These are phyloP conservation scores for Diadumene lineata DNA, from an alignment of 92 coral and sea anemone genomes.

Conservation along the genomic window DNA sequence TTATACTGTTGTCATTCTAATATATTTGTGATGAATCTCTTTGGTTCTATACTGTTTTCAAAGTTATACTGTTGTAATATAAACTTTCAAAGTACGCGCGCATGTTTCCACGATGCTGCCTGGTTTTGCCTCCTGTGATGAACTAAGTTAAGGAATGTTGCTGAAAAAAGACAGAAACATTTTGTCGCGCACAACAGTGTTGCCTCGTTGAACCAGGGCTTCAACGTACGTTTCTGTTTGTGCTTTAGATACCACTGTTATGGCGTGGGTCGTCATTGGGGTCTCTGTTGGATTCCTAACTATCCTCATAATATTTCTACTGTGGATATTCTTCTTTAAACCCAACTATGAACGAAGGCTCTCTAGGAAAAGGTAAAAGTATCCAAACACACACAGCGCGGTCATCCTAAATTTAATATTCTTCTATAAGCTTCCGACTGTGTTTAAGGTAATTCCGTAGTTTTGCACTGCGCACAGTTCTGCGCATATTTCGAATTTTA, in stretches of 20 bases:
- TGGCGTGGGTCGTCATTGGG: background rate
- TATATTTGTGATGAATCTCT: background rate
- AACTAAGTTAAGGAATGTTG: too few species aligned
- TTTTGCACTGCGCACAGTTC: too few species aligned
- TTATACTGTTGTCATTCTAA: background rate
- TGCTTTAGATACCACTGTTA: background rate
- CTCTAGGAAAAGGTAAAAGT: constrained; percentile 22
- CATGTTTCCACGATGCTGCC: too few species aligned
- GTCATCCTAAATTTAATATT: background rate
- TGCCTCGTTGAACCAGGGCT: too few species aligned
- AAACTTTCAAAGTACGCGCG: background rate
- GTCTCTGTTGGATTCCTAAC: background rate
- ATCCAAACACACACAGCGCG: too few species aligned
- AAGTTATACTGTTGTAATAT: background rate
- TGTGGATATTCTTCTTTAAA: constrained; percentile 33
- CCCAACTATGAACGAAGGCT: background rate
- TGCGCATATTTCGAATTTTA: too few species aligned
- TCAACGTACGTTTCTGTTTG: background rate
- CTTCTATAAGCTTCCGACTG: background rate
- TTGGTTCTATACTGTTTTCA: background rate
- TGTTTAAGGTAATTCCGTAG: too few species aligned
- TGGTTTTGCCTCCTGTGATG: background rate
- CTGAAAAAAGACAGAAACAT: too few species aligned
- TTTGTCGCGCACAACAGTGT: too few species aligned
- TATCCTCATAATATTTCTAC: background rate